Evolutionary conservation across 2,888 invertebrate genomes (phyloP).

Genomic region (Aphelenchoides bicaudatus): DNA sequence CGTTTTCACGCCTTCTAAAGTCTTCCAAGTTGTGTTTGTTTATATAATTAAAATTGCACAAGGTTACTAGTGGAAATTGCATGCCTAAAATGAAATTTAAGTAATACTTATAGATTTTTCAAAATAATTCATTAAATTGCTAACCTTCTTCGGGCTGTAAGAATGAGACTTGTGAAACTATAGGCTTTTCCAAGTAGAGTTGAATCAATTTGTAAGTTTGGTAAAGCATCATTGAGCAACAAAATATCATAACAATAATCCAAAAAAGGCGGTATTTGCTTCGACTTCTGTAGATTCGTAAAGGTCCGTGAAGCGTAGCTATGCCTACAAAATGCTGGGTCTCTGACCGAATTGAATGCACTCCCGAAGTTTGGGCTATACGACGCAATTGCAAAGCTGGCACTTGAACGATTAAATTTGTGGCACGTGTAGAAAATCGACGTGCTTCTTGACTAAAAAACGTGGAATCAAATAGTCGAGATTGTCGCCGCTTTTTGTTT

Average conservation of each 20-base stretch:
- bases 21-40: conserved; percentile 41
- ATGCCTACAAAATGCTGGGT: conserved; percentile 57
- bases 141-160: conserved; percentile 1
- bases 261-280: conserved; percentile 43
- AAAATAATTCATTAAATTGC: not conserved
- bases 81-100: conserved; percentile 36
- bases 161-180: conserved; percentile 23
- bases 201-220: conserved; percentile 40
- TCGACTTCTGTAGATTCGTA: conserved; percentile 43
- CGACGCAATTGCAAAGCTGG: conserved; percentile 47
- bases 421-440: conserved; percentile 26
- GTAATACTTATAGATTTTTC: not conserved
- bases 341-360: conserved; percentile 47
- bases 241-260: conserved; percentile 39
- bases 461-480: no score
- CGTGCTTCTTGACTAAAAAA: conserved; percentile 23
- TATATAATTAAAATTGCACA: conserved; percentile 56
- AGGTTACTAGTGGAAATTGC: conserved; percentile 48
- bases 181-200: conserved; percentile 44
- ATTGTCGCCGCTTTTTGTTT: no score
- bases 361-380: conserved; percentile 48
- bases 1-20: conserved; percentile 31
- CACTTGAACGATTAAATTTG: conserved; percentile 48
- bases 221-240: conserved; percentile 39
- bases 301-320: conserved; percentile 55